Evolutionary conservation across 30 jellyfish, hydroid and myxozoan species (phyloP), one percentile per base, ranked within the genome.

Genomic region (Catostylus mosaicus): DNA sequence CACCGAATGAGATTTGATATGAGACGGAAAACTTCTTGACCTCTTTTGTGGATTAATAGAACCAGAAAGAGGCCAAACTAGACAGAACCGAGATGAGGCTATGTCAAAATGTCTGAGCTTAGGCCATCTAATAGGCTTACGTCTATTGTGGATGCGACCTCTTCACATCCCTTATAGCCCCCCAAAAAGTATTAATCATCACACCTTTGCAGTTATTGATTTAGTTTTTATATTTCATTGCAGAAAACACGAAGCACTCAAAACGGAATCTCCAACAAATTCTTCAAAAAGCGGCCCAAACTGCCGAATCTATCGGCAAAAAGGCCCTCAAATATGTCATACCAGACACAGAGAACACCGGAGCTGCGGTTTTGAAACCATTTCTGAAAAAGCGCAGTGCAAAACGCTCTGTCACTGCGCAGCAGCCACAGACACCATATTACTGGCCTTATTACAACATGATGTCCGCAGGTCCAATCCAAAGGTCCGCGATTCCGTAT

Each of bases 361-460:
- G 84, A 80, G 51, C 68, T 70, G 67, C 83, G 10, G 77, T 80
- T 24, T n/a, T 80, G 35, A 80, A 80, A 30, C 90, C 90, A 3
- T 80, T 80, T 52, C 67, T 80, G 40, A 67, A 69, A 40, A 80
- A 74, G 34, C 33, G 88, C 19, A 36, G 71, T 36, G 48, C 38
- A 16, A 67, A 67, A 54, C 90, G 84, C 19, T 80, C 90, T 14
- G 77, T 51, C 9, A 19, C 24, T 5, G 22, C 35, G 5, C 75
- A 34, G 27, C 54, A 52, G 27, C 62, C 38, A 47, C 40, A 66
- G 12, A 46, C 38, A 59, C 14, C 38, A 24, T 50, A 50, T 62
- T 23, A 54, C 7, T 32, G 38, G 75, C 85, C 85, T 9, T 59
- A 23, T 59, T 18, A 27, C 30, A 74, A 40, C 66, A 48, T 1